phyloP scores from a whole-genome alignment of 2,797 vertebrate species.

The Morelia viridis region DNA sequence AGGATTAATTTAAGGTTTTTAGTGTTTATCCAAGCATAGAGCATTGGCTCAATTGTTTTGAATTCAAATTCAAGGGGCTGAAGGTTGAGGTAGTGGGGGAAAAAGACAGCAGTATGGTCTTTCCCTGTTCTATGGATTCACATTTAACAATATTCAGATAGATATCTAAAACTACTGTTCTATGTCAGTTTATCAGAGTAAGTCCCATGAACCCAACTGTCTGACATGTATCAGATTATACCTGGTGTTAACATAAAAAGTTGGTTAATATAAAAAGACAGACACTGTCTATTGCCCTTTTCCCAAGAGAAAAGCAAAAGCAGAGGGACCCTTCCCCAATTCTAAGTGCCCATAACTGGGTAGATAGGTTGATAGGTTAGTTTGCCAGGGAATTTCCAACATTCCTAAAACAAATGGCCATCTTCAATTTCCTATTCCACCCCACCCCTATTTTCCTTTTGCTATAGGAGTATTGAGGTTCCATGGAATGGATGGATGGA shows the following conservation, averaged over 20 bases:
- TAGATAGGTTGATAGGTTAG: background rate
- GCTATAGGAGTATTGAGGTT: background rate
- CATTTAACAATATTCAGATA: background rate
- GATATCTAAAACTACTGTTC: background rate
- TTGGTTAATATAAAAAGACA: no score
- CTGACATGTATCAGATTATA: background rate
- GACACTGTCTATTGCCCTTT: background rate
- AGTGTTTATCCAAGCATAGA: background rate
- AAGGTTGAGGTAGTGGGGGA: background rate
- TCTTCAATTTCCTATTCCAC: background rate
- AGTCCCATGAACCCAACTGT: background rate
- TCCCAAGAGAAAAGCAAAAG: no score
- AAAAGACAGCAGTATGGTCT: background rate
- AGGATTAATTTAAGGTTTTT: background rate
- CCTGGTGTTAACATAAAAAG: background rate
- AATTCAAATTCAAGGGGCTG: background rate
- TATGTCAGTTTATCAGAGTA: background rate
- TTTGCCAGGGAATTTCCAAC: background rate
- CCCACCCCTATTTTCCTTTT: background rate
- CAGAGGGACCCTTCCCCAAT: no score
- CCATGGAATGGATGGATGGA: background rate
- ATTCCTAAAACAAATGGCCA: background rate
- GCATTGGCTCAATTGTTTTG: background rate
- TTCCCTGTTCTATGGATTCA: background rate
- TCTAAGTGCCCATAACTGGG: background rate